Evolutionary conservation across 2,113 vertebrate genomes (phyloP), one percentile per base, ranked within the genome.

Genomic region (Marcusenius ussheri): DNA sequence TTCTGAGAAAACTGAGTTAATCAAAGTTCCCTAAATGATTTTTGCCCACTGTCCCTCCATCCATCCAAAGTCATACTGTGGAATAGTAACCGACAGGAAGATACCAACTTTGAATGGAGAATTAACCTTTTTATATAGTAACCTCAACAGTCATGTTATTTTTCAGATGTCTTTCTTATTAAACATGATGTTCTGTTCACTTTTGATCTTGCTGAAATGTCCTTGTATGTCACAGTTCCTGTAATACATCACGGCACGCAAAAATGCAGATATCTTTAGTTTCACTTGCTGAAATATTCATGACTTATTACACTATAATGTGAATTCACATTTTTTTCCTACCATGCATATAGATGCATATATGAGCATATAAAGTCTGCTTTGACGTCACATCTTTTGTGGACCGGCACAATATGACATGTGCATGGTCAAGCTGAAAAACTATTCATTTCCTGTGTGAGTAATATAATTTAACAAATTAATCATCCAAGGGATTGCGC

Each of bases 81-180:
- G 47, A 89, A 85, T 45, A 89, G 88, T 83, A 50, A 86, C 88
- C 70, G 90, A 89, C 88, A 87, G 90, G 83, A 93, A 89, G 56
- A 88, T 31, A 11, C 6, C 31, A 4, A 4, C 8, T 19, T 42
- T 66, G 77, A 91, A 89, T 50, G 88, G 17, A 11, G 46, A 89
- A 91, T 49, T 51, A 91, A 92, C 91, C 90, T 92, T 93, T 19
- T 53, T 87, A 89, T 91, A 80, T 49, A 17, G 53, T 90, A 45
- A 84, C 39, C 70, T 47, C 62, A 70, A 35, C 58, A 83, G 53
- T 66, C 10, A 83, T 39, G 83, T 46, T 84, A 46, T 47, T n/a
- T 84, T 24, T 90, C 74, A 31, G 1, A 39, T 77, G 35, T 13
- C 39, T 77, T 11, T 89, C 49, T 90, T 89, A 89, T 80, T 83